Evolutionary conservation across 2,113 vertebrate species (phyloP).

Genomic region (Drymodes brunneopygia): DNA sequence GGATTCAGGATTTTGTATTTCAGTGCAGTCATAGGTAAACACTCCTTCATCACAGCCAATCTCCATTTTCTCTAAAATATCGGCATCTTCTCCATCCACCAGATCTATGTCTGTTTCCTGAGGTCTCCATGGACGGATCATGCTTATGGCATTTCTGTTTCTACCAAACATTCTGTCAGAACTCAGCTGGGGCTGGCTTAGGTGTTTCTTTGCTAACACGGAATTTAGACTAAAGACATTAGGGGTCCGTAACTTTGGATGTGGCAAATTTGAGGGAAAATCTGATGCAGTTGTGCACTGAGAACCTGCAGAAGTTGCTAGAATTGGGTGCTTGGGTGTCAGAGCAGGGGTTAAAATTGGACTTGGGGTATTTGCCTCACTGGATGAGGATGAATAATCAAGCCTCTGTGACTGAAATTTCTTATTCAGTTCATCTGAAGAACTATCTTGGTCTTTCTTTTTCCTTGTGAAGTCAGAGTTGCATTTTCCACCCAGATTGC

Average conservation of each 20-base stretch:
- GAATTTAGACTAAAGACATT: conserved; percentile 73
- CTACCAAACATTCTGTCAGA: conserved; percentile 80
- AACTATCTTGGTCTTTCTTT: conserved; percentile 75
- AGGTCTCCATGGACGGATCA: conserved; percentile 85
- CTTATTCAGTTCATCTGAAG: conserved; percentile 88
- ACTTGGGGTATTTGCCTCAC: conserved; percentile 77
- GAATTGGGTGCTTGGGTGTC: conserved; percentile 57
- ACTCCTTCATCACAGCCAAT: conserved; percentile 61
- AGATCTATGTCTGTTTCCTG: conserved; percentile 88
- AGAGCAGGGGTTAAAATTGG: conserved; percentile 72
- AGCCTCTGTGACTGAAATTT: conserved; percentile 87
- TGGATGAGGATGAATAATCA: conserved; percentile 87
- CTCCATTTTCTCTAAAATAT: conserved; percentile 76
- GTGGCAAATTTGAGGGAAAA: conserved; percentile 72
- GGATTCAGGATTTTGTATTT: conserved; percentile 37
- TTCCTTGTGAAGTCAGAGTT: conserved; percentile 51
- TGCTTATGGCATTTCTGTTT: conserved; percentile 94
- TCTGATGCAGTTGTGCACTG: not conserved
- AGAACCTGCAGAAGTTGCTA: conserved; percentile 13
- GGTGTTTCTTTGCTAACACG: conserved; percentile 83
- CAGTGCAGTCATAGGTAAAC: conserved; percentile 61
- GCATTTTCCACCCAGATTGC: conserved; percentile 43
- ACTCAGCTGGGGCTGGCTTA: conserved; percentile 91
- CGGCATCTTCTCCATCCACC: conserved; percentile 66
- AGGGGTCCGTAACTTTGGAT: conserved; percentile 78